Percentiles rank a stretch among this genome's conserved stretches.
These are phyloP conservation scores for Indicator maculatus DNA, from an alignment of 2,113 vertebrate species.

Conservation along the genomic window DNA sequence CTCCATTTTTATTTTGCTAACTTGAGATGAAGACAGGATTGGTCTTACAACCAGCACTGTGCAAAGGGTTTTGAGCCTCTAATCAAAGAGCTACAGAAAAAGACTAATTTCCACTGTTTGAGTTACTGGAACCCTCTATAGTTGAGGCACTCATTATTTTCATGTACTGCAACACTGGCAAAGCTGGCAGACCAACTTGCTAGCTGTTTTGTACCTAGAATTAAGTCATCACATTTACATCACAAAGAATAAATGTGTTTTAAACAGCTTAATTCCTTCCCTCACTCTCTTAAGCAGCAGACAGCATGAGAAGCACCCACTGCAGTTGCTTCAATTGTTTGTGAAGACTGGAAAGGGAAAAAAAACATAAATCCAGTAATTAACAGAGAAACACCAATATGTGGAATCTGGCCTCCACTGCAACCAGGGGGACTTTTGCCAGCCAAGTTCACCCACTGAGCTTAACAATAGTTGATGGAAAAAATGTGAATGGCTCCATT, in stretches of 20 bases:
- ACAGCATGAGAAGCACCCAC: constrained; percentile 7
- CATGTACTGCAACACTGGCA: neutral
- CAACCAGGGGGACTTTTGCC: neutral
- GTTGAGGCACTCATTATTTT: neutral
- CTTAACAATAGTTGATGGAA: constrained; percentile 32
- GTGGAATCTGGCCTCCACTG: constrained; percentile 5
- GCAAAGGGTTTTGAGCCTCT: neutral
- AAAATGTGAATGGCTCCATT: constrained; percentile 22
- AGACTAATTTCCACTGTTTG: neutral
- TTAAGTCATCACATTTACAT: constrained; percentile 56
- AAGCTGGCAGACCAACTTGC: neutral
- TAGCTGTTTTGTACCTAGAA: neutral
- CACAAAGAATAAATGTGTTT: constrained; percentile 40
- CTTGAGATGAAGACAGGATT: neutral
- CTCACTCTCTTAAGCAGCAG: constrained; percentile 19
- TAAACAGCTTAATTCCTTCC: constrained; percentile 48
- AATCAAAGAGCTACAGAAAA: neutral
- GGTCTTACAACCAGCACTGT: neutral
- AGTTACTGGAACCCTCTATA: neutral
- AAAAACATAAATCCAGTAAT: constrained; percentile 55
- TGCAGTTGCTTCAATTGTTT: constrained; percentile 30
- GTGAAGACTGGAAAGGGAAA: neutral
- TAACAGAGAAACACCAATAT: constrained; percentile 11
- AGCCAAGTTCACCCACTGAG: constrained; percentile 36
- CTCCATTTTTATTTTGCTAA: neutral